Base-by-base conservation (phyloP, 2,113 vertebrate genomes). In the Sporophila hypoxantha region DNA sequence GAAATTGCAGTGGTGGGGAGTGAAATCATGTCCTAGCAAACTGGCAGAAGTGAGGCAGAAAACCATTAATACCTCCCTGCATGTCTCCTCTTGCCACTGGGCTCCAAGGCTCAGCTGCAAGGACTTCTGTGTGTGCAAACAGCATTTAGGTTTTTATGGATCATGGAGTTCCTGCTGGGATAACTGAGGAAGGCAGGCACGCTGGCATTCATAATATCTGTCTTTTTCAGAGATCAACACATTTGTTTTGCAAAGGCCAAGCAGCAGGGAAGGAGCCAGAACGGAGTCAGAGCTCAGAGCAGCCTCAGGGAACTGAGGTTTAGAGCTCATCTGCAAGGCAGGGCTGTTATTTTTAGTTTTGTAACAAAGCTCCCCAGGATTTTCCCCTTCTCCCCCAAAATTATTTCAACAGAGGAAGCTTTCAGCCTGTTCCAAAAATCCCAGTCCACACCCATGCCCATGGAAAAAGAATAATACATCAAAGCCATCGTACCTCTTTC, bases 401-500 rank as follows among this genome's bases (percentile, higher is more conserved):
- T 82, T 83, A 68, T 85, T 95, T 89, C 82, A 93, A 95, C 91
- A 95, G 91, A 92, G 74, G 60, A 67, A 73, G 83, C 85, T 94
- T 95, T 93, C 80, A 94, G 89, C 32, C 52, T 49, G 74, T 78
- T 95, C 90, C 94, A 94, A 94, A 86, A 92, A 93, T 80, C 78
- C 81, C 83, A 88, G 78, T 73, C 75, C 90, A 89, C 86, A 91
- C 88, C 91, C 76, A 34, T 41, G 36, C 39, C n/a, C 75, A 17
- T 68, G 62, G 39, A 87, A 92, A 79, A 84, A 88, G 50, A 85
- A 87, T 75, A 78, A 77, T 55, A 91, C 11, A 83, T 76, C 76
- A 90, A 59, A 78, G 55, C 42, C 69, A 70, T 65, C 92, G 74
- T 94, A 98, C 98, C 98, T 98, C 98, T 91, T 99, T 98, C 90